Percentiles rank a stretch among this genome's conserved stretches.
These are phyloP conservation scores for Rambutsinella grinnellia DNA, from an alignment of 2,888 invertebrate genomes.

Conservation along the genomic window DNA sequence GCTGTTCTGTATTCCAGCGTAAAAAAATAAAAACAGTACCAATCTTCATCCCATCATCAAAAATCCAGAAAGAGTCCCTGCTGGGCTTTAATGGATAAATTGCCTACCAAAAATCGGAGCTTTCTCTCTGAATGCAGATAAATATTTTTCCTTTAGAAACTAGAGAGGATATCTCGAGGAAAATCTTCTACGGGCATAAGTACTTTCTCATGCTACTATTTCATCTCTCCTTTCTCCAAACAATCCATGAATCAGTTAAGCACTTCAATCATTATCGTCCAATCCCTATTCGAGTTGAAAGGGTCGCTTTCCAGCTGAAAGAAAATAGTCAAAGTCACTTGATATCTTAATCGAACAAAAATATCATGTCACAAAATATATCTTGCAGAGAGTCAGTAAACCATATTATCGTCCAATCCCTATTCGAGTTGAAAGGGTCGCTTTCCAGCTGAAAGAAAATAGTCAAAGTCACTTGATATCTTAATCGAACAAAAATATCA, in stretches of 20 bases:
- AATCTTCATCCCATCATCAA: neutral
- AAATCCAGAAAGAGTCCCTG: constrained; percentile 6
- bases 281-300: too few species aligned
- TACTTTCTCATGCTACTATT: neutral
- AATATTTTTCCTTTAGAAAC: too few species aligned
- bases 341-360: constrained; percentile 46
- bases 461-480: constrained; percentile 36
- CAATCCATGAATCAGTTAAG: too few species aligned
- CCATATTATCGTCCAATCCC: too few species aligned
- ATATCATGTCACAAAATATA: constrained; percentile 35
- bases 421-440: neutral
- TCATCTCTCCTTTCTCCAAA: too few species aligned
- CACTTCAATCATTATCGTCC: too few species aligned
- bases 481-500: constrained; percentile 43
- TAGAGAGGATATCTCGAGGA: neutral
- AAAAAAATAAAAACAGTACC: too few species aligned
- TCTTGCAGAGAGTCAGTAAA: too few species aligned
- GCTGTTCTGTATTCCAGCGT: neutral
- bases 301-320: neutral
- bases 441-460: neutral
- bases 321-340: constrained; percentile 19
- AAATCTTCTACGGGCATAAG: neutral
- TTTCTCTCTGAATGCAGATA: too few species aligned
- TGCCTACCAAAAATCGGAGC: neutral
- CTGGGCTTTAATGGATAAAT: constrained; percentile 20